Conservation (phyloP, 1,140 invertebrate species). For the Bombyx mandarina region DNA sequence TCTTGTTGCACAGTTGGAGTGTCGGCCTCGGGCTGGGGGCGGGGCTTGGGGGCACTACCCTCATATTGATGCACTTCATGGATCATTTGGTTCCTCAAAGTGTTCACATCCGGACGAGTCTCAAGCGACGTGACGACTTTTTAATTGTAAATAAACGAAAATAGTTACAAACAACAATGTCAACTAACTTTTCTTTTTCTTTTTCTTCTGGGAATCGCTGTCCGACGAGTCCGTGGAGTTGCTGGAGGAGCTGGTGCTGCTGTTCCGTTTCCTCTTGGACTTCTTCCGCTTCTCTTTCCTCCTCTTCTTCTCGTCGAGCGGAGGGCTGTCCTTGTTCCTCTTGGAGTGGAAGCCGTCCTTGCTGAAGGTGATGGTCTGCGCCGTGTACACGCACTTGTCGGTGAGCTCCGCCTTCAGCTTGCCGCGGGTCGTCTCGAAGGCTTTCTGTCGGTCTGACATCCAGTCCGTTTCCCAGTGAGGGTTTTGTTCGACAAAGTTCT, state of each 20-base stretch:
- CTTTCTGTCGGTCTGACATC: slow-evolving; percentile 84
- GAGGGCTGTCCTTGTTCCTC: slow-evolving; percentile 42
- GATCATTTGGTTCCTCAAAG: too few relatives aligned
- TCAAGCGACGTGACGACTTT: too few relatives aligned
- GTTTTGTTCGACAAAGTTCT: slow-evolving; percentile 85
- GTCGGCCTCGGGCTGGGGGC: too few relatives aligned
- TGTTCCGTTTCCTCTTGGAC: slow-evolving; percentile 67
- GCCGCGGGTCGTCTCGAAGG: slow-evolving; percentile 68
- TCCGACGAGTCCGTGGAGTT: slow-evolving; percentile 68
- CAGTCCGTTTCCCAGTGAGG: slow-evolving; percentile 89
- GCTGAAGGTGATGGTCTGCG: slow-evolving; percentile 62
- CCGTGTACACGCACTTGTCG: slow-evolving; percentile 39
- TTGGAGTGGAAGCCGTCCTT: slow-evolving; percentile 64
- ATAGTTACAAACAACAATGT: background rate
- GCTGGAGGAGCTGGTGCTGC: slow-evolving; percentile 63
- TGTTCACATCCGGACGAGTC: too few relatives aligned
- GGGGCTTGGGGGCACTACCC: too few relatives aligned
- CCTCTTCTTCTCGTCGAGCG: slow-evolving; percentile 62
- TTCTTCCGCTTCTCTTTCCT: slow-evolving; percentile 76
- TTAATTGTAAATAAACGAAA: slow-evolving; percentile 1
- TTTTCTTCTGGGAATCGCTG: slow-evolving; percentile 61
- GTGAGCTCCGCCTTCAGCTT: slow-evolving; percentile 22
- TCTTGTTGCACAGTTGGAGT: too few relatives aligned
- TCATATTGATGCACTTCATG: too few relatives aligned
- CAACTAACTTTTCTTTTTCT: slow-evolving; percentile 31